Percentiles rank a stretch among this genome's conserved stretches.
phyloP scores from a whole-genome alignment of 2,797 vertebrate genomes.

The Clarias pachynema region DNA sequence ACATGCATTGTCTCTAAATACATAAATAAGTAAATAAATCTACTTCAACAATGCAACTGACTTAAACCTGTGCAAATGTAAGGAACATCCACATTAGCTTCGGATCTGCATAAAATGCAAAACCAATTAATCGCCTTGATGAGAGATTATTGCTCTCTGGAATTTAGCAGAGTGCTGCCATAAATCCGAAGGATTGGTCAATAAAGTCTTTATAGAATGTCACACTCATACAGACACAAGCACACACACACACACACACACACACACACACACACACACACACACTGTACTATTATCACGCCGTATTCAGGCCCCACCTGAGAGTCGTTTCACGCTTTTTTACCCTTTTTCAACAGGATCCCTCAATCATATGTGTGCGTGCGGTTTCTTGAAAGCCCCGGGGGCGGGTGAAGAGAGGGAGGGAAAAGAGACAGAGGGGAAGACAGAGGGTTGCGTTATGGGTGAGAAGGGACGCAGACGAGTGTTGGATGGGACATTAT shows the following conservation, averaged over 20 bases:
- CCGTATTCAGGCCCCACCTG: background rate
- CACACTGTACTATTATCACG: background rate
- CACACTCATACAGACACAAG: background rate
- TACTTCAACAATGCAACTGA: too few species aligned
- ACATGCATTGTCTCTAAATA: too few species aligned
- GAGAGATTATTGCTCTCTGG: background rate
- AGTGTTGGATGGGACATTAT: conserved; percentile 62
- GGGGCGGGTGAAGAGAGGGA: conserved; percentile 8
- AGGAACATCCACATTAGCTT: background rate
- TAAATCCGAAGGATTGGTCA: background rate
- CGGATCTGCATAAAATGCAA: background rate
- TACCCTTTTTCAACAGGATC: conserved; percentile 9
- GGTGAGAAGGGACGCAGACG: conserved; percentile 19
- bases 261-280: background rate
- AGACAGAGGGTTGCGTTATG: conserved; percentile 33
- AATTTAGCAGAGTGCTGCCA: background rate
- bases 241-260: background rate
- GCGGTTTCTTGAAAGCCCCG: background rate
- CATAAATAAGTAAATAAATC: too few species aligned
- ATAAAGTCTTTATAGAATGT: conserved; percentile 1
- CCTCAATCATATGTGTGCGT: conserved; percentile 11
- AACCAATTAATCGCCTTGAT: background rate
- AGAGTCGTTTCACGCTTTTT: conserved; percentile 12
- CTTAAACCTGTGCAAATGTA: background rate
- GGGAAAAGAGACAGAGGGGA: conserved; percentile 9